Base-by-base conservation (phyloP, 1,140 invertebrate species). In the Ctenoplectra terminalis region DNA sequence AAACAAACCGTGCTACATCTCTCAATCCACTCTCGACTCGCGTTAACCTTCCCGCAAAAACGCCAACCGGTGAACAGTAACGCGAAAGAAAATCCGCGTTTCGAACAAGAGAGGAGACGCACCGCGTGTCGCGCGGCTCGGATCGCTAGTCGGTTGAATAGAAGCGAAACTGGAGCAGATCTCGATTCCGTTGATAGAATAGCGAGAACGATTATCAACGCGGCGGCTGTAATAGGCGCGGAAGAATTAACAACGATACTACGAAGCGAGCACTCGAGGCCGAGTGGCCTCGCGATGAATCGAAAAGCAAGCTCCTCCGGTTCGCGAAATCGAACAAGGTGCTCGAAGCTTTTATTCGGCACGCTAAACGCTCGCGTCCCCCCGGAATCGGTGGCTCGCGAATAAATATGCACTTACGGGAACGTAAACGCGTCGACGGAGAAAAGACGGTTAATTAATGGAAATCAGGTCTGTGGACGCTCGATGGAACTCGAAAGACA, bases 101-200 rank as follows among this genome's bases (percentile, higher is more conserved):
- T 40, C 13, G 48, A 13, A n/a, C 52, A 13, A 54, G 20, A 48
- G 13, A 2, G 23, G 23, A 9, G 20, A n/a, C 5, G 20, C 20
- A 9, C 40, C n/a, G n/a, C n/a, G n/a, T n/a, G 20, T 17, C 48
- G 48, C 17, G 5, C 48, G 48, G 23, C 23, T 7, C 6, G 23
- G 50, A 17, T 17, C n/a, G 20, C 23, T 17, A 23, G 23, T 7
- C 26, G 54, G 43, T 17, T 43, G 61, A 31, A 67, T 50, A 67
- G 50, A n/a, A 43, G 64, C 9, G 26, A 67, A 67, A 48, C 64
- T 67, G 64, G 64, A 67, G 29, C 64, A 50, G 64, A 67, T 67
- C 64, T 29, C 26, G 64, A 37, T 48, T n/a, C 43, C 64, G 64
- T 43, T 66, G n/a, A 23, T 23, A n/a, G 63, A 66, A 63, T 40